Evolutionary conservation across 2,113 vertebrate species (phyloP), one percentile per base, ranked within the genome.

Genomic region (Leiothrix lutea): DNA sequence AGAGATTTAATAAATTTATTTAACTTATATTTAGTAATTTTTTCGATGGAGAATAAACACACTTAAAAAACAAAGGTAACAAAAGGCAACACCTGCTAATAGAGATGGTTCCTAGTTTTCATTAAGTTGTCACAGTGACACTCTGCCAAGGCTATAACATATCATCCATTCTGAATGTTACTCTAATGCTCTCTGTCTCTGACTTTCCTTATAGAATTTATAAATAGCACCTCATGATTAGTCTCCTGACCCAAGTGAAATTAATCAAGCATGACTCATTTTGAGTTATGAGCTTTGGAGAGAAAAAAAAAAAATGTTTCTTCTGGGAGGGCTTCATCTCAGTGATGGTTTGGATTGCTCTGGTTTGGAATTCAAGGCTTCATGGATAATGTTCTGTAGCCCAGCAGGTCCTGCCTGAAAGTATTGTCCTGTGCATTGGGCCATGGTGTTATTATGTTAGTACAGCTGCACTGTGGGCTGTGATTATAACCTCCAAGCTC

Each of bases 151-250:
- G 16, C 65, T 86, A 12, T 60, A 78, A 40, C 17, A 40, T 51
- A 29, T 78, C 92, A 94, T 90, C 82, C 65, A 69, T 92, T 65
- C 73, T 81, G 75, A 88, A 92, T 60, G n/a, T 67, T 92, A 80
- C 74, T 92, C 67, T 53, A 83, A 84, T 80, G 64, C 56, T 60
- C 70, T 28, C 61, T n/a, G n/a, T n/a, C 80, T 66, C 56, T 96
- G 80, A 92, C 93, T 92, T 93, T 78, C 35, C 82, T 80, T 88
- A 88, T 86, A 60, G 73, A 65, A 93, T 92, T 66, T 94, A 80
- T 44, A 92, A 92, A 95, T 91, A 94, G 65, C 69, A 91, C 89
- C 61, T 69, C 67, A 88, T 75, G 88, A 92, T 93, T 94, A 93
- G 72, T 94, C 90, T 95, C 45, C 88, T 96, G 80, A 90, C 61